Conservation (phyloP, 2,797 vertebrate genomes). For the Spea hammondii region DNA sequence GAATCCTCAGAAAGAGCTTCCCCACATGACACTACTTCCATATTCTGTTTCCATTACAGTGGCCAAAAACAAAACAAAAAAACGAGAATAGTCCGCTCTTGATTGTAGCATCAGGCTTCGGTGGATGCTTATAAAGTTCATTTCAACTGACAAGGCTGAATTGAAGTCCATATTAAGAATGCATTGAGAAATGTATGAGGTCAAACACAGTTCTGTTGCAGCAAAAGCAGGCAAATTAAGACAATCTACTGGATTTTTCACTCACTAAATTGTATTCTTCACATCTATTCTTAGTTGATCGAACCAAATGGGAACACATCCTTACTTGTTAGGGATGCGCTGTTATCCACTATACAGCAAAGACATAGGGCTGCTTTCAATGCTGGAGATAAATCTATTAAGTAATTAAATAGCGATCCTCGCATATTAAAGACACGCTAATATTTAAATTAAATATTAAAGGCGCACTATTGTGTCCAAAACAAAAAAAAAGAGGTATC, state of each 20-base stretch:
- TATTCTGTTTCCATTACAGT: conserved; percentile 55
- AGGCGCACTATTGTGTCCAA: no score
- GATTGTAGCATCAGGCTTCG: conserved; percentile 54
- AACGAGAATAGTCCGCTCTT: conserved; percentile 54
- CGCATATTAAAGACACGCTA: no score
- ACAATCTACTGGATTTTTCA: background rate
- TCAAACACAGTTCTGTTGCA: conserved; percentile 35
- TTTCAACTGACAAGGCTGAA: conserved; percentile 46
- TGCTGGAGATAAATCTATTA: no score
- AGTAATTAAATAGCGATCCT: no score
- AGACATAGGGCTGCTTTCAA: no score
- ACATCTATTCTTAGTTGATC: no score
- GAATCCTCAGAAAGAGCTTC: conserved; percentile 55
- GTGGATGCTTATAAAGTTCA: conserved; percentile 37
- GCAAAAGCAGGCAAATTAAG: conserved; percentile 39
- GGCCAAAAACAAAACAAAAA: conserved; percentile 51
- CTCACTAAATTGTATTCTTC: no score
- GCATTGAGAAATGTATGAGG: conserved; percentile 39
- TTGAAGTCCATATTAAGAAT: conserved; percentile 51
- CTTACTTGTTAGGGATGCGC: no score
- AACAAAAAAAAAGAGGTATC: no score
- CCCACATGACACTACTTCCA: conserved; percentile 54
- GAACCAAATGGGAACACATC: no score
- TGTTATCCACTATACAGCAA: no score
- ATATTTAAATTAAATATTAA: no score